Evolutionary conservation across 2,113 vertebrate species (phyloP).

Genomic region (Microcebus lehilahytsara): DNA sequence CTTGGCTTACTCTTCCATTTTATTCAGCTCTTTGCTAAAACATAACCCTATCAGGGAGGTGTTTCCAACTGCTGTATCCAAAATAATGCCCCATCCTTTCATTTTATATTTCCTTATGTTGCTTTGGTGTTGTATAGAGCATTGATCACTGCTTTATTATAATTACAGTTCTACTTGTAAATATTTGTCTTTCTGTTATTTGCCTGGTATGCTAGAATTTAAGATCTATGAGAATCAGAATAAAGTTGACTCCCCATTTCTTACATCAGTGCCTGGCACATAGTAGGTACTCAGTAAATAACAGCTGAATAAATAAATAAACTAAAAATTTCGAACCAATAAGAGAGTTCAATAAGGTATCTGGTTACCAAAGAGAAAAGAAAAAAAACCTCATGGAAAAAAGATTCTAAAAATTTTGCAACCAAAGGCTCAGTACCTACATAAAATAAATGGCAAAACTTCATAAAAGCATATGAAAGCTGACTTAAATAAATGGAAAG

Average conservation of each 20-base stretch:
- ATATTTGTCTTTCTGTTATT: neutral
- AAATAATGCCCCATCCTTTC: neutral
- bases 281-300: neutral
- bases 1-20: neutral
- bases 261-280: neutral
- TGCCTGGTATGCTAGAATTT: neutral
- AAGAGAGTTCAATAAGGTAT: neutral
- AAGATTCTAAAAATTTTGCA: neutral
- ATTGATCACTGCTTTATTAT: neutral
- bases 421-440: neutral
- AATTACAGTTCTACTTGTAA: neutral
- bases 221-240: neutral
- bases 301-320: conserved; percentile 18
- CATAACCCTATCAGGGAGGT: neutral
- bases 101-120: neutral
- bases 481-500: neutral
- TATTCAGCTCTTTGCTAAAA: neutral
- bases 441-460: neutral
- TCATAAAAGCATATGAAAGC: neutral
- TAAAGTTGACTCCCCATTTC: neutral
- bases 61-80: neutral
- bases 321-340: neutral
- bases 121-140: neutral
- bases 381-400: neutral
- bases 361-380: neutral